phyloP scores from a whole-genome alignment of 2,113 vertebrate genomes.

The Malaclemys terrapin region DNA sequence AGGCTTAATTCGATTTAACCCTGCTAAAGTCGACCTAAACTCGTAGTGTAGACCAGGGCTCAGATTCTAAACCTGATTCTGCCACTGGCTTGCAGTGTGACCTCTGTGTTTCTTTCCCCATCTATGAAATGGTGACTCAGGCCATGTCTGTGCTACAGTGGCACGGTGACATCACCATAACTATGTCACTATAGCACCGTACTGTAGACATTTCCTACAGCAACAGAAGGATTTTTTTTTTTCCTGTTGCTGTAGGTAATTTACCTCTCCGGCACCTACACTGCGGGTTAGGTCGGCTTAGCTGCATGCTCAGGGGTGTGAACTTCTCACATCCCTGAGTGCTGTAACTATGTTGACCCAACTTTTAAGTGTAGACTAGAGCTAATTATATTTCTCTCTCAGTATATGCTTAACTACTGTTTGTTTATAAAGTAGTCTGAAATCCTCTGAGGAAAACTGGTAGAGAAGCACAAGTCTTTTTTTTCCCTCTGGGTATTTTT shows the following conservation, averaged over 20 bases:
- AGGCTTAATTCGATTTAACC: no score
- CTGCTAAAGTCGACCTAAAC: no score
- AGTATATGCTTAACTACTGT: background rate
- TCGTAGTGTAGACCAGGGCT: no score
- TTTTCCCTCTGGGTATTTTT: background rate
- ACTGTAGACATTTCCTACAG: background rate
- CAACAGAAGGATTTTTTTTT: background rate
- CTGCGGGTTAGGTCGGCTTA: background rate
- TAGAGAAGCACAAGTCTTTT: background rate
- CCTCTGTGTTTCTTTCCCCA: background rate
- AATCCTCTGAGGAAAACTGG: background rate
- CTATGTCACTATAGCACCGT: background rate
- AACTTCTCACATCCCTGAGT: background rate
- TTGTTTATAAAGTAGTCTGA: background rate
- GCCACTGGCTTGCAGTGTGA: background rate
- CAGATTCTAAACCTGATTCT: background rate
- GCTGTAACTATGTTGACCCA: background rate
- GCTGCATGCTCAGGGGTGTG: background rate
- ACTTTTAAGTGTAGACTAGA: background rate
- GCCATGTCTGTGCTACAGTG: background rate
- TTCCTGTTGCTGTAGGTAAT: background rate
- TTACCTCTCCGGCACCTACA: background rate
- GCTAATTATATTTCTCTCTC: background rate
- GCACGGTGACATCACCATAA: background rate
- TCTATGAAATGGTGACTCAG: background rate